A percentile compares a stretch with the other conserved stretches of the same genome.
These are phyloP conservation scores for Ethmia dodecea DNA, from an alignment of 2,888 invertebrate genomes.

Conservation along the genomic window DNA sequence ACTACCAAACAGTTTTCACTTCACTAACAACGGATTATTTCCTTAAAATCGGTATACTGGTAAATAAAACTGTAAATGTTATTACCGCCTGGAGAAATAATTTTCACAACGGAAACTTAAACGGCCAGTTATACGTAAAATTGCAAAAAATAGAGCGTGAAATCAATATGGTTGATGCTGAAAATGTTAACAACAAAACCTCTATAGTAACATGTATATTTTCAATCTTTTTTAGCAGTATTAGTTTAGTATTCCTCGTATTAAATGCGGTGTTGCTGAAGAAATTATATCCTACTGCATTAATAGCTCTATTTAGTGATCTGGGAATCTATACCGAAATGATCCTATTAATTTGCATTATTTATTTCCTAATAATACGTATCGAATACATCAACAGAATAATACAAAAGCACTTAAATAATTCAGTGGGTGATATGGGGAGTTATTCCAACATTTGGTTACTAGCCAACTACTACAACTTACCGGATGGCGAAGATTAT, in stretches of 20 bases:
- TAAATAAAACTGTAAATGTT: constrained; percentile 6
- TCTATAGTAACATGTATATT: too few species aligned
- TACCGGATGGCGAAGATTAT: too few species aligned
- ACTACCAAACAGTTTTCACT: constrained; percentile 2
- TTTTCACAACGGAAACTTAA: constrained; percentile 29
- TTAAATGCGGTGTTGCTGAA: too few species aligned
- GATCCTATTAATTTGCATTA: too few species aligned
- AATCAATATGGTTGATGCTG: constrained; percentile 30
- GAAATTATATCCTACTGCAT: too few species aligned
- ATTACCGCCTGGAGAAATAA: constrained; percentile 6
- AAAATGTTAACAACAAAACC: constrained; percentile 27
- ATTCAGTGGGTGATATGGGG: too few species aligned
- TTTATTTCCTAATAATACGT: constrained; percentile 30
- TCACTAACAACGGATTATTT: not conserved
- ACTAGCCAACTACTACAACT: too few species aligned
- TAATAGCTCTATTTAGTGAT: too few species aligned
- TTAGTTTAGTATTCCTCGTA: too few species aligned
- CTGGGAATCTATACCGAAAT: too few species aligned
- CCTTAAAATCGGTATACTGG: constrained; percentile 19
- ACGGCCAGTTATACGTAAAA: constrained; percentile 39
- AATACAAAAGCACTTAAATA: constrained; percentile 18
- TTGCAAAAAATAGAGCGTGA: constrained; percentile 46
- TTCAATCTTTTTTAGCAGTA: too few species aligned
- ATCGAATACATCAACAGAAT: constrained; percentile 33
- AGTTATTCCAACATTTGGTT: too few species aligned